Conservation (phyloP, 92 coral and sea anemone species). For the Heliopora coerulea region DNA sequence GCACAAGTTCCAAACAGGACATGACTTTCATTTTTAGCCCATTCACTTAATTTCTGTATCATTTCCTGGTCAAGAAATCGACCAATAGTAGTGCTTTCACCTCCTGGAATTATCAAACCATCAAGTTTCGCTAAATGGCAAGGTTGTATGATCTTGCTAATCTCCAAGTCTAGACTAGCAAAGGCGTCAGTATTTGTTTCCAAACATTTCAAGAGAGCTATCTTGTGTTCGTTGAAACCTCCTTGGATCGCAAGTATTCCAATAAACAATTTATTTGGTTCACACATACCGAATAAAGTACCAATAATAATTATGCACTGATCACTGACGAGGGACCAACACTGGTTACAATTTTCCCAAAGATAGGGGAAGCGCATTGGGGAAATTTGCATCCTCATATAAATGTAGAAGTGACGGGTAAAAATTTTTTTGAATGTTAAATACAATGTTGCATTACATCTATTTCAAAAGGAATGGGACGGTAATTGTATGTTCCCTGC, state of each 20-base stretch:
- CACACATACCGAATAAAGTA: background rate
- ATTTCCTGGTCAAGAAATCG: conserved; percentile 65
- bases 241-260: conserved; percentile 95
- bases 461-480: no score
- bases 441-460: no score
- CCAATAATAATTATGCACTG: no score
- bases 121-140: conserved; percentile 61
- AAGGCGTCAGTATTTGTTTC: conserved; percentile 44
- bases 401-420: no score
- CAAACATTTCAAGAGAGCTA: conserved; percentile 66
- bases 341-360: no score
- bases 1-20: conserved; percentile 96
- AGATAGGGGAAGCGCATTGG: no score
- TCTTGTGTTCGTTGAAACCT: conserved; percentile 85
- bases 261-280: conserved; percentile 31
- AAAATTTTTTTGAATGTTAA: no score
- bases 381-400: no score
- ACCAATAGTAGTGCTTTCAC: conserved; percentile 88
- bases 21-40: conserved; percentile 53
- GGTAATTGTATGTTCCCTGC: no score
- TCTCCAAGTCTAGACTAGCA: conserved; percentile 52
- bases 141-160: conserved; percentile 73
- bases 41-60: conserved; percentile 57
- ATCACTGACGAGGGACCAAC: no score
- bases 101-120: conserved; percentile 90